Evolutionary conservation across 2,797 vertebrate genomes (phyloP).

Genomic region (Lepidocolaptes lacrymiger): DNA sequence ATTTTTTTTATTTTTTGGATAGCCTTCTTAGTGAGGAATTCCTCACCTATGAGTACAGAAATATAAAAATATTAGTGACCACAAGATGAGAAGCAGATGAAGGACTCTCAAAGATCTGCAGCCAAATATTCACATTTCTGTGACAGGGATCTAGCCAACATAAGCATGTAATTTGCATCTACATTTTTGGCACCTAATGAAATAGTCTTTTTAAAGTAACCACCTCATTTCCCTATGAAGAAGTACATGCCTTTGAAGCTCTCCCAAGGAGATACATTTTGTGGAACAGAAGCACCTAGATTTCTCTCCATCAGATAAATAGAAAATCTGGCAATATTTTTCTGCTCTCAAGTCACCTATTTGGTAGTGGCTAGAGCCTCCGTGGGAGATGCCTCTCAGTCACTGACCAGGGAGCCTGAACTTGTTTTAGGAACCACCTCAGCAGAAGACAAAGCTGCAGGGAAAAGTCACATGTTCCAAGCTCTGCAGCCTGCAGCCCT

Average conservation of each 20-base stretch:
- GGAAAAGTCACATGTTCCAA: not conserved
- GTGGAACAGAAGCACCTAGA: not conserved
- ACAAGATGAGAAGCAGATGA: not conserved
- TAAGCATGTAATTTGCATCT: not conserved
- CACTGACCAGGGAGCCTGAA: not conserved
- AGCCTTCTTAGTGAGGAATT: not conserved
- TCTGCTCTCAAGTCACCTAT: not conserved
- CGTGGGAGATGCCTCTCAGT: not conserved
- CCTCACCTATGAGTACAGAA: not conserved
- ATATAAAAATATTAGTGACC: not conserved
- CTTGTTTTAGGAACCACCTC: not conserved
- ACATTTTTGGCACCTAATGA: conserved; percentile 25
- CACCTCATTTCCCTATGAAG: not conserved
- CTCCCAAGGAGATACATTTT: not conserved
- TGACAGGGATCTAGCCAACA: not conserved
- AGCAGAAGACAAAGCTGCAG: not conserved
- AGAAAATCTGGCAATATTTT: not conserved
- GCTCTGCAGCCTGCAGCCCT: not conserved
- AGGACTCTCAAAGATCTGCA: not conserved
- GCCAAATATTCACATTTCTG: not conserved
- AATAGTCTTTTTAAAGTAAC: conserved; percentile 17
- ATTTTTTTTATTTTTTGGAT: not conserved
- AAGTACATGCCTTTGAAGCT: not conserved
- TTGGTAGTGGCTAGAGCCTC: not conserved
- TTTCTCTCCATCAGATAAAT: not conserved